phyloP scores from a whole-genome alignment of 1,140 invertebrate species.

The Araneus ventricosus region DNA sequence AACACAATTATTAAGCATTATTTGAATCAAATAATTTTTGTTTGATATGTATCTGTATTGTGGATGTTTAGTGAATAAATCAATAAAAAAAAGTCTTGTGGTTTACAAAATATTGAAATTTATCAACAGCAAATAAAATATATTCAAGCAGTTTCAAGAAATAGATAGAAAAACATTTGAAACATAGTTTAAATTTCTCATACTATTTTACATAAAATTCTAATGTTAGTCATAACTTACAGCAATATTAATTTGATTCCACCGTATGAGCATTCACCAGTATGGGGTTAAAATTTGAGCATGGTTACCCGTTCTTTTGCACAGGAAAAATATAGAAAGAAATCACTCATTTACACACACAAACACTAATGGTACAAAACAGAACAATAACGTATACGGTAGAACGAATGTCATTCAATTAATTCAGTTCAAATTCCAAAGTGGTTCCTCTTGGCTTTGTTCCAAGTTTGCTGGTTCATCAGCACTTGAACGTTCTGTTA shows the following conservation, averaged over 20 bases:
- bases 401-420: background rate
- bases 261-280: conserved; percentile 61
- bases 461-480: background rate
- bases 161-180: conserved; percentile 27
- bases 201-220: conserved; percentile 30
- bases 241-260: background rate
- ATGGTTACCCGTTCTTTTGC: conserved; percentile 63
- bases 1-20: too few species aligned
- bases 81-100: background rate
- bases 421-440: background rate
- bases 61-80: background rate
- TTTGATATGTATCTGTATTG: too few species aligned
- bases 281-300: conserved; percentile 53
- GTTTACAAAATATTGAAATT: conserved; percentile 58
- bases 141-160: conserved; percentile 61
- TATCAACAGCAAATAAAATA: conserved; percentile 71
- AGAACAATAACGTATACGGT: conserved; percentile 3
- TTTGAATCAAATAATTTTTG: too few species aligned
- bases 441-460: background rate
- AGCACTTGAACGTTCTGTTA: background rate
- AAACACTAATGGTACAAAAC: background rate
- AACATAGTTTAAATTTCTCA: conserved; percentile 41
- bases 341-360: conserved; percentile 24
- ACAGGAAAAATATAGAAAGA: background rate
- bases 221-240: conserved; percentile 58